These are phyloP conservation scores for Hydropsyche tenuis DNA, from an alignment of 1,140 invertebrate species.

Conservation along the genomic window DNA sequence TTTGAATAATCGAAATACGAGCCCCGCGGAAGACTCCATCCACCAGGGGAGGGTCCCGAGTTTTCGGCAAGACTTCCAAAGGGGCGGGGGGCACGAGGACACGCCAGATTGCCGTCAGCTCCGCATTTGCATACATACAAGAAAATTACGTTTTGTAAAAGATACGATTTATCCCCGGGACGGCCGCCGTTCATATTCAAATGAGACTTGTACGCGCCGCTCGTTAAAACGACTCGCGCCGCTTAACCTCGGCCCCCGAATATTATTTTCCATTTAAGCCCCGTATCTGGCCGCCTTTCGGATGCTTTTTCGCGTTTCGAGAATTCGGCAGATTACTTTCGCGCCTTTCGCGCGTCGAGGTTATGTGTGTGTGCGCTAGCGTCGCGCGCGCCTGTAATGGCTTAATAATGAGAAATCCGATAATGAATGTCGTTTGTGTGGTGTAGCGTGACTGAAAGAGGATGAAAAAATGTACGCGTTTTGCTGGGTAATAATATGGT, in stretches of 20 bases:
- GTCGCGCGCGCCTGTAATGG: not conserved
- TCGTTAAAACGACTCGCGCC: constrained; percentile 32
- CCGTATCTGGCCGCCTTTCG: too few relatives aligned
- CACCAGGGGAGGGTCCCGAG: too few relatives aligned
- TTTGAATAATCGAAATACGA: constrained; percentile 47
- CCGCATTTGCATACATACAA: constrained; percentile 48
- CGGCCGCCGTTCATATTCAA: constrained; percentile 35
- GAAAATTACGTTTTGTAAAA: constrained; percentile 46
- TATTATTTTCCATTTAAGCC: too few relatives aligned
- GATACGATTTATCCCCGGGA: constrained; percentile 43
- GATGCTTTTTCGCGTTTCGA: too few relatives aligned
- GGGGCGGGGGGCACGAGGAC: too few relatives aligned
- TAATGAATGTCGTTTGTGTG: constrained; percentile 13
- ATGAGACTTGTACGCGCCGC: constrained; percentile 34
- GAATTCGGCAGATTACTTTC: too few relatives aligned
- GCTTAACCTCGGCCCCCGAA: not conserved
- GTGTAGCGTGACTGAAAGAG: too few relatives aligned
- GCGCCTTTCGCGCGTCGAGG: too few relatives aligned
- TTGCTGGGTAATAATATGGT: too few relatives aligned
- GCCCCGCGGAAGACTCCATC: not conserved
- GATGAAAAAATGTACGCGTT: too few relatives aligned
- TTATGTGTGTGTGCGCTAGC: too few relatives aligned
- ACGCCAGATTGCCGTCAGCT: constrained; percentile 36
- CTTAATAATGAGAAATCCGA: constrained; percentile 27
- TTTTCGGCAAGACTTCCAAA: too few relatives aligned